These are phyloP conservation scores for Gouania willdenowi DNA, from an alignment of 2,797 vertebrate genomes.

Conservation along the genomic window DNA sequence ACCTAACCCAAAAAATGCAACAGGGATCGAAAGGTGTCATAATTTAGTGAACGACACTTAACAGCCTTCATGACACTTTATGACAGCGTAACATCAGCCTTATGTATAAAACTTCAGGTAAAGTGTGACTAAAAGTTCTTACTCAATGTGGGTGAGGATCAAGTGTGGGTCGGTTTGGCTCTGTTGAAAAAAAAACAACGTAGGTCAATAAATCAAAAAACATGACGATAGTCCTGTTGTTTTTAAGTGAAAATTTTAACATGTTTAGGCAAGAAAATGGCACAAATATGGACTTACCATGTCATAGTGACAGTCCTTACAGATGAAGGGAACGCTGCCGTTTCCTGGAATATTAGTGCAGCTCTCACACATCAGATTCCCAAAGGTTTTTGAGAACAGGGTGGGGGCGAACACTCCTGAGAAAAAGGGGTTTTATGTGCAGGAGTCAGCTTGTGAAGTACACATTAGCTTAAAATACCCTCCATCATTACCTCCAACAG, in stretches of 20 bases:
- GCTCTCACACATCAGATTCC: slow-evolving; percentile 82
- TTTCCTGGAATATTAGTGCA: slow-evolving; percentile 75
- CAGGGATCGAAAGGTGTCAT: background rate
- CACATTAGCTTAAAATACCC: too few species aligned
- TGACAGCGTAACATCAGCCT: too few species aligned
- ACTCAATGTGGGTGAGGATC: slow-evolving; percentile 75
- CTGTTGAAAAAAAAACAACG: slow-evolving; percentile 33
- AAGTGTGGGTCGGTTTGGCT: slow-evolving; percentile 63
- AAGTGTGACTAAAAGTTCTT: too few species aligned
- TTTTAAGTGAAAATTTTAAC: background rate
- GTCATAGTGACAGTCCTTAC: slow-evolving; percentile 84
- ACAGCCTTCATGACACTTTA: too few species aligned
- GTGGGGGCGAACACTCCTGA: slow-evolving; percentile 88
- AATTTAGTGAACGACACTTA: too few species aligned
- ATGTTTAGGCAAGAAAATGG: background rate
- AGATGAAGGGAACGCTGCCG: slow-evolving; percentile 70
- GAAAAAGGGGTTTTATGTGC: too few species aligned
- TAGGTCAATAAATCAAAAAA: too few species aligned
- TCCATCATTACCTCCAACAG: slow-evolving; percentile 77
- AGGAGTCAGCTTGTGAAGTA: background rate
- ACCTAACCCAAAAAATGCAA: background rate
- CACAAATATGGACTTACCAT: slow-evolving; percentile 57
- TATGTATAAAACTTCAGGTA: too few species aligned
- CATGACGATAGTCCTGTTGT: background rate
- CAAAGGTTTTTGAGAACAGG: slow-evolving; percentile 88